Conservation (phyloP, 2,797 vertebrate species). For the Chiroxiphia lanceolata region DNA sequence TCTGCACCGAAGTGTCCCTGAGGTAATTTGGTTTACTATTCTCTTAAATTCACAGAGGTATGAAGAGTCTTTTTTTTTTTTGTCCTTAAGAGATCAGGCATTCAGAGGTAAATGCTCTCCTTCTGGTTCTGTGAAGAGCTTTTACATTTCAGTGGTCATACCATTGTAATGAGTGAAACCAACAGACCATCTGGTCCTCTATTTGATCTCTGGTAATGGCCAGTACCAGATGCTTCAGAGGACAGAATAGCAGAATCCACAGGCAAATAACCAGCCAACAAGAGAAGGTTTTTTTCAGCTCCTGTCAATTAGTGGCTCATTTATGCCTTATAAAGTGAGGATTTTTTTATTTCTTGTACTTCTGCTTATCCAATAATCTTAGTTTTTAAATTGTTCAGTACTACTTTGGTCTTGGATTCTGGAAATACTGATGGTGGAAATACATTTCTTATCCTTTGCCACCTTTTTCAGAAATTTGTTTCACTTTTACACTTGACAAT, state of each 20-base stretch:
- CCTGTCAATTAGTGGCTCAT: conserved; percentile 33
- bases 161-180: conserved; percentile 56
- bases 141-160: conserved; percentile 53
- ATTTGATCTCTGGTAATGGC: conserved; percentile 65
- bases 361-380: neutral
- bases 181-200: conserved; percentile 61
- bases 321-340: neutral
- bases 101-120: conserved; percentile 61
- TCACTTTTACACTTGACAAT: neutral
- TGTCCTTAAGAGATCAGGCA: neutral
- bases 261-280: conserved; percentile 4
- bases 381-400: neutral
- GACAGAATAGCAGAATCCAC: conserved; percentile 11
- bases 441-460: neutral
- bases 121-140: conserved; percentile 58
- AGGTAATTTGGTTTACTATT: neutral
- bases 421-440: neutral
- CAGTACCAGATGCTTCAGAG: conserved; percentile 54
- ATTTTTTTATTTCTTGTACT: neutral
- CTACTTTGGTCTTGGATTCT: neutral
- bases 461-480: neutral
- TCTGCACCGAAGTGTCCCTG: fast-evolving
- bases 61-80: neutral
- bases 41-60: conserved; percentile 4
- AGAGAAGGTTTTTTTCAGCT: neutral